A percentile compares a stretch with the other conserved stretches of the same genome.
Conservation (phyloP, 1,140 invertebrate genomes). For the Dinothrombium tinctorium region DNA sequence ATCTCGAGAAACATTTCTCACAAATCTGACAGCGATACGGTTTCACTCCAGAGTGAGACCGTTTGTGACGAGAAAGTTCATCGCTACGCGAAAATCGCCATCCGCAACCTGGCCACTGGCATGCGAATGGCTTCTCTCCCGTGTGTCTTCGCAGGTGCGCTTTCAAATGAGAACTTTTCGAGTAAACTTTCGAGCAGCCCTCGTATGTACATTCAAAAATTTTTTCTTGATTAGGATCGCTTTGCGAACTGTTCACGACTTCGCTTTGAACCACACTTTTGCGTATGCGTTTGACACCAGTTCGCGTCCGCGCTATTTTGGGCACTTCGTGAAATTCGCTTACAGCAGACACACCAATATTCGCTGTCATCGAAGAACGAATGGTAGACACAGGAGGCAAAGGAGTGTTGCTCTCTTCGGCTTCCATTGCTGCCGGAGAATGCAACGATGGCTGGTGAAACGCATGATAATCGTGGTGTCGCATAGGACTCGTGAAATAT, state of each 20-base stretch:
- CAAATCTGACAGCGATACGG: slow-evolving; percentile 64
- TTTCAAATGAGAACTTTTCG: slow-evolving; percentile 78
- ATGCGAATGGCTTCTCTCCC: slow-evolving; percentile 40
- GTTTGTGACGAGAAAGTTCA: slow-evolving; percentile 46
- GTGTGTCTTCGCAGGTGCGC: slow-evolving; percentile 76
- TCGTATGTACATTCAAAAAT: slow-evolving; percentile 37
- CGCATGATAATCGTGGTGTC: too few relatives aligned
- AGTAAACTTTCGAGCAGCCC: slow-evolving; percentile 42
- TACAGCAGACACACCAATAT: not conserved
- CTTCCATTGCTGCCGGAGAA: not conserved
- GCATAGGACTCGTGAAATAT: too few relatives aligned
- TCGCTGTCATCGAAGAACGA: not conserved
- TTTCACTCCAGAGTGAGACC: slow-evolving; percentile 58
- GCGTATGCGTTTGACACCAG: too few relatives aligned
- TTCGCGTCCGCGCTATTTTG: too few relatives aligned
- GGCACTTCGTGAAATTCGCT: too few relatives aligned
- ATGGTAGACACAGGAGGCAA: not conserved
- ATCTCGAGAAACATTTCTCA: slow-evolving; percentile 58
- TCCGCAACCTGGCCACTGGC: slow-evolving; percentile 68
- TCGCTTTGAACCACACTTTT: too few relatives aligned
- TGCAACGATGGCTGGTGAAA: not conserved
- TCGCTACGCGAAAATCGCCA: slow-evolving; percentile 75
- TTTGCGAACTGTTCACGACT: too few relatives aligned
- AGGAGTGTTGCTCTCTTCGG: not conserved
- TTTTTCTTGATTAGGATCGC: slow-evolving; percentile 19